Conservation (phyloP, 2,888 invertebrate species). For the Osedax frankpressi region DNA sequence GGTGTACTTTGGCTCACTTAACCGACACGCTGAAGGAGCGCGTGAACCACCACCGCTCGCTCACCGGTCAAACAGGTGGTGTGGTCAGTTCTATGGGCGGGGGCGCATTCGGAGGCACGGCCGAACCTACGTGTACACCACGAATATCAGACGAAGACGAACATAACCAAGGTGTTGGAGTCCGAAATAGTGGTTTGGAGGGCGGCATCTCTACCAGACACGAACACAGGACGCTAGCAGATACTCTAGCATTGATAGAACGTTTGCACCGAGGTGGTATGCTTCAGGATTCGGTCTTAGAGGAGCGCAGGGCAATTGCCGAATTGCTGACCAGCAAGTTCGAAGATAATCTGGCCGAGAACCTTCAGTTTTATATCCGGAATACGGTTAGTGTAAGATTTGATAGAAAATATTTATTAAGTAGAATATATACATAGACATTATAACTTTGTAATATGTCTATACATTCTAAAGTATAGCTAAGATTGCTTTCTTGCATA, state of each 20-base stretch:
- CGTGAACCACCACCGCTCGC: background rate
- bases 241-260: background rate
- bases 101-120: background rate
- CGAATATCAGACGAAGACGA: background rate
- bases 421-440: no score
- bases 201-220: no score
- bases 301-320: background rate
- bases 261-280: background rate
- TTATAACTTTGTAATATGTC: no score
- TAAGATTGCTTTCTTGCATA: no score
- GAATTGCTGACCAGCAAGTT: background rate
- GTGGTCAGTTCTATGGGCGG: background rate
- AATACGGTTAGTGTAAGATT: no score
- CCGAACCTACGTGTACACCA: background rate
- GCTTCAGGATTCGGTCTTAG: background rate
- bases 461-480: no score
- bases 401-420: no score
- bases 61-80: background rate
- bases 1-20: background rate
- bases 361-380: background rate
- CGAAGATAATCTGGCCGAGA: background rate
- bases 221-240: background rate
- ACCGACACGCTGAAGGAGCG: background rate
- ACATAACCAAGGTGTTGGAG: background rate
- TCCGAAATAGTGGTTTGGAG: no score